Evolutionary conservation across 2,888 invertebrate genomes (phyloP), one percentile per base, ranked within the genome.

Genomic region (Caenorhabditis parvicauda): DNA sequence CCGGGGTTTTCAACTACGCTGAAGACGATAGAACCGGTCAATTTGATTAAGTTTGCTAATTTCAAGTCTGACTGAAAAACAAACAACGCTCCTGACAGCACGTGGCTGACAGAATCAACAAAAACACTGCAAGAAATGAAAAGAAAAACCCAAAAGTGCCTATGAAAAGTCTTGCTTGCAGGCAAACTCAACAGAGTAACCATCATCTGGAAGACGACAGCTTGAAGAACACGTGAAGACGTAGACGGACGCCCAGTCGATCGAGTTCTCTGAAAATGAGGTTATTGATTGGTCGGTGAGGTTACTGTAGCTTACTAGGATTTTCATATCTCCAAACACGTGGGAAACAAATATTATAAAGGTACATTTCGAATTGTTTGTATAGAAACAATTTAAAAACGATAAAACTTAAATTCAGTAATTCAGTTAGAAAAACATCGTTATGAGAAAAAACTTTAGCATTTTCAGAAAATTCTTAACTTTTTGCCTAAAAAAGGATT

Each of bases 241-340:
- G 44, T 87, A 87, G 48, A 96, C 82, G 19, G 90, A 87, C 22
- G 94, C 95, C 91, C 92, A 95, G 83, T 96, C 95, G 45, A 94
- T 84, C 9, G 64, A 64, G 27, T 67, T 56, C 21, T 61, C 67
- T 67, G 47, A 14, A 62, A 59, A 44, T 52, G 39, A 2, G 9
- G 1, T n/a, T 42, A 39, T 9, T 39, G 6, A 9, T 14, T 12
- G 9, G 14, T 32, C 14, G 9, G 9, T 32, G 14, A 12, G 14
- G 14, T 32, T 32, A 32, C 35, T 14, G 14, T 9, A 32, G 35
- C 9, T 32, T 14, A 41, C 17, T 41, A 14, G 14, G 12, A 44
- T 21, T 21, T 1, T 24, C 24, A 21, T 44, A 22, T 44, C n/a
- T 17, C n/a, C 42, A 44, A 24, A 24, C 24, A 14, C n/a, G 35